Evolutionary conservation across 2,113 vertebrate species (phyloP).

Genomic region (Apistogramma diplotaenia): DNA sequence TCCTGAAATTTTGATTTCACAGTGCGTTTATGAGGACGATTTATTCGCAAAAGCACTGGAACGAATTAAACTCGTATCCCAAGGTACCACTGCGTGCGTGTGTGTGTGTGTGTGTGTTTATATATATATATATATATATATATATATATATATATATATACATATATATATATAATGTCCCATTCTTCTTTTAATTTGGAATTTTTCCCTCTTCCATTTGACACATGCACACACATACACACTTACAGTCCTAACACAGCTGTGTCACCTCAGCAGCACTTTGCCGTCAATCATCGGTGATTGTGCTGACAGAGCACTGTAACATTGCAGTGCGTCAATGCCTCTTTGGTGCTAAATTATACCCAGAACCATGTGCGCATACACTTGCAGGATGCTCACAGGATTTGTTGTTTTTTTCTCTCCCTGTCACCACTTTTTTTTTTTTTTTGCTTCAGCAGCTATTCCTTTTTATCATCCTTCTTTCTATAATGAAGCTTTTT

Average conservation of each 20-base stretch:
- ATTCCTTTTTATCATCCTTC: slow-evolving; percentile 2
- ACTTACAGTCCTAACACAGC: slow-evolving; percentile 12
- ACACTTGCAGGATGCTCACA: neutral
- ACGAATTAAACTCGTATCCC: too few relatives aligned
- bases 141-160: neutral
- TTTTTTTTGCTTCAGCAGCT: neutral
- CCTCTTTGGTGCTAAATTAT: slow-evolving; percentile 11
- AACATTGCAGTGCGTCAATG: slow-evolving; percentile 13
- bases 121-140: too few relatives aligned
- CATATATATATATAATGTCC: neutral
- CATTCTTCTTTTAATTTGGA: slow-evolving; percentile 41
- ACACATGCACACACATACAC: neutral
- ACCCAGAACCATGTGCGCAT: neutral
- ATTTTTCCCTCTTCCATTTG: slow-evolving; percentile 10
- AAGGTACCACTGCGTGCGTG: too few relatives aligned
- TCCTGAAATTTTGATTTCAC: too few relatives aligned
- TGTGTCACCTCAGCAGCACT: slow-evolving; percentile 42
- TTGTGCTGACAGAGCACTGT: slow-evolving; percentile 40
- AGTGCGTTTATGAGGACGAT: too few relatives aligned
- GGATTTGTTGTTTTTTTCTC: neutral
- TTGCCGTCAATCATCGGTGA: slow-evolving; percentile 46
- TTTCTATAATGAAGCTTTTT: slow-evolving; percentile 25
- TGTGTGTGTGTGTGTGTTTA: too few relatives aligned
- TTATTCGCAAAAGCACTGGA: too few relatives aligned
- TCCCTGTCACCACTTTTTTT: neutral